Evolutionary conservation across 2,888 invertebrate species (phyloP).

Genomic region (Oeneis ivallda): DNA sequence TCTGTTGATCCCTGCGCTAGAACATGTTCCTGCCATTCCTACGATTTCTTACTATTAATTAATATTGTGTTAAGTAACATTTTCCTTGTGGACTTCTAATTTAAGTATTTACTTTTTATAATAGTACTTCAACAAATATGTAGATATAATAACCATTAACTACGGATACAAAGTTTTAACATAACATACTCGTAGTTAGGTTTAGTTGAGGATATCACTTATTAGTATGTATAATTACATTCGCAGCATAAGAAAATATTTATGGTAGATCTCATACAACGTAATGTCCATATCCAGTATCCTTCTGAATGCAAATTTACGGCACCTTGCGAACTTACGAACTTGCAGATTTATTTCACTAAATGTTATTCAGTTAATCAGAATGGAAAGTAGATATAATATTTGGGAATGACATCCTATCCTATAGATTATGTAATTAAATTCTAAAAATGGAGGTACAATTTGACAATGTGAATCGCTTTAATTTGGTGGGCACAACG

Average conservation of each 20-base stretch:
- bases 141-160: background rate
- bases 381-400: background rate
- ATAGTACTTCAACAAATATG: background rate
- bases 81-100: background rate
- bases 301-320: conserved; percentile 23
- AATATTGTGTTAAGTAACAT: background rate
- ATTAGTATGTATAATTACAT: background rate
- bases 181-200: background rate
- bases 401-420: background rate
- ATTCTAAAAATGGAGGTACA: background rate
- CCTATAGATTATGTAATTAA: too few relatives aligned
- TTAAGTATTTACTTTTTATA: conserved; percentile 1
- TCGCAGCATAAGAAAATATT: background rate
- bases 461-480: background rate
- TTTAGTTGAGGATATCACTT: background rate
- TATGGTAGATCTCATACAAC: background rate
- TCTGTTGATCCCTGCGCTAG: background rate
- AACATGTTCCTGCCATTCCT: background rate
- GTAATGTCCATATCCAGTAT: conserved; percentile 12
- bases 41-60: background rate
- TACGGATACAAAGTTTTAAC: background rate
- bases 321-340: conserved; percentile 18
- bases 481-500: background rate
- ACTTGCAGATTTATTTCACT: background rate
- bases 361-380: background rate